Evolutionary conservation across 2,113 vertebrate genomes (phyloP), one percentile per base, ranked within the genome.

Genomic region (Drymodes brunneopygia): DNA sequence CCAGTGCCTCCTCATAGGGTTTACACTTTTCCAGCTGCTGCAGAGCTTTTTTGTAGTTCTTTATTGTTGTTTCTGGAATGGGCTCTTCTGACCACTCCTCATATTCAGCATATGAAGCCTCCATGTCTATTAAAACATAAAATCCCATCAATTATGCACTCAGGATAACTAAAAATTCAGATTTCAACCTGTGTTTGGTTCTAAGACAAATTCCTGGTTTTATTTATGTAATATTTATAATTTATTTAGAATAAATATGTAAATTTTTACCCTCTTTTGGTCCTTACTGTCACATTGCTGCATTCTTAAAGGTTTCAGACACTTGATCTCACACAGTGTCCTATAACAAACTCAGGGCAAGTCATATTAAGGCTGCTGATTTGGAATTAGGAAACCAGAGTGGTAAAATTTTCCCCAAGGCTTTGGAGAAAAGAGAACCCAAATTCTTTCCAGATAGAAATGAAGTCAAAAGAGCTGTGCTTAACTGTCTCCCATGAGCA

Each of bases 21-120:
- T 98, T 99, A 69, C 97, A 98, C 71, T 98, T 99, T 91, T 98
- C 98, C 98, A 99, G 35, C 86, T 99, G 99, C 97, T 98, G 97
- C 0, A 99, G 80, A 7, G 99, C 98, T 65, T 98, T 99, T 95
- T 97, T 98, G 92, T 99, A 99, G 86, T n/a, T 99, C 92, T 98
- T 98, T 8, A 96, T 50, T 15, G 98, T 97, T 0, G 95, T 80
- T 47, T 99, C 98, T 6, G 98, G 90, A 18, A 99, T 97, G 0
- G 98, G 98, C 7, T 98, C 96, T 31, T 99, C 99, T 5, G 99
- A 98, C 99, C 99, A 99, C 45, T 99, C 98, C 57, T 99, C 98
- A 36, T 99, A 99, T 78, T 99, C 99, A 12, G 98, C 98, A 62
- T 98, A 99, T 0, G 99, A 99, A 35, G 98, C 95, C 56, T 99